phyloP scores from a whole-genome alignment of 2,888 invertebrate genomes.

The Phengaris alcon region DNA sequence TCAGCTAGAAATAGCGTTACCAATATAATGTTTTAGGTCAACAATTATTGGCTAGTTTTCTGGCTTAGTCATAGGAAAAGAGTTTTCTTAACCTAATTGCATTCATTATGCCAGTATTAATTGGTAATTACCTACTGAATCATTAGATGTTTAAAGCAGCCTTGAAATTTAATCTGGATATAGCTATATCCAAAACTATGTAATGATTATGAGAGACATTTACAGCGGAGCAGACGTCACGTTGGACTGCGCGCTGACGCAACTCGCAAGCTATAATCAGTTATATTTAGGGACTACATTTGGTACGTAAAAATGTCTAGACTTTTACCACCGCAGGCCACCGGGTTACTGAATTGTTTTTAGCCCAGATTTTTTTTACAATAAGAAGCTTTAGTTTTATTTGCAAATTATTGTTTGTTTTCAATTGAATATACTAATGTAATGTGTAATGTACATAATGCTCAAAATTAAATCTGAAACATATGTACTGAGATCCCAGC shows the following conservation, averaged over 20 bases:
- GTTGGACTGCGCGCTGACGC: conserved; percentile 5
- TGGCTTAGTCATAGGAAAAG: conserved; percentile 6
- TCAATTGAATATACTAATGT: too few species aligned
- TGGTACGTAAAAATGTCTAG: conserved; percentile 9
- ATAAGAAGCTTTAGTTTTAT: too few species aligned
- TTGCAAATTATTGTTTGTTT: too few species aligned
- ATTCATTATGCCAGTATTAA: background rate
- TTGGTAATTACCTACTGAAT: background rate
- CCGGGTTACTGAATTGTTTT: too few species aligned
- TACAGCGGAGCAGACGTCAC: conserved; percentile 23
- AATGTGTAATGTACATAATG: too few species aligned
- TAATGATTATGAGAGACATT: conserved; percentile 26
- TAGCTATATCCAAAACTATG: conserved; percentile 1
- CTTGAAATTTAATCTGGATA: conserved; percentile 14
- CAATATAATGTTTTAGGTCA: conserved; percentile 15
- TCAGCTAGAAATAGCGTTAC: conserved; percentile 16
- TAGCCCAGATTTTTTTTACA: too few species aligned
- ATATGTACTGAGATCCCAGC: too few species aligned
- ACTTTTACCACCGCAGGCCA: background rate
- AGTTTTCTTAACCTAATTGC: conserved; percentile 6
- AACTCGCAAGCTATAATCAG: conserved; percentile 19
- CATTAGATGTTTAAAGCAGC: conserved; percentile 2
- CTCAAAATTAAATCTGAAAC: too few species aligned
- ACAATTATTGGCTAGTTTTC: conserved; percentile 13
- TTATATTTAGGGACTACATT: conserved; percentile 28